Evolutionary conservation across 2,797 vertebrate genomes (phyloP), one percentile per base, ranked within the genome.

Genomic region (Muraenolepis orangiensis): DNA sequence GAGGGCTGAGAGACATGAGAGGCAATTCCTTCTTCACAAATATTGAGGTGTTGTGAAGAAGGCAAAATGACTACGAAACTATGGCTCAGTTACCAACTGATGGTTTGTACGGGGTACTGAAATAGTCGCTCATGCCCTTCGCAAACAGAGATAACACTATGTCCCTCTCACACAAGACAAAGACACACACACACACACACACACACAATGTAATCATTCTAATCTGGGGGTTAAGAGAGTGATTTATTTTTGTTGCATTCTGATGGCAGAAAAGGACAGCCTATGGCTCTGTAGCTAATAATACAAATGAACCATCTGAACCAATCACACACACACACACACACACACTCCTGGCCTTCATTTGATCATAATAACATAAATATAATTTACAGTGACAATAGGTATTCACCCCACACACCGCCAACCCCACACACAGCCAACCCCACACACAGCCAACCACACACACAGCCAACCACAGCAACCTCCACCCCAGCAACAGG

Each of bases 201-300:
- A 34, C 3, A 34, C 32, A 34, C 8, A n/a, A n/a, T 57, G 20
- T 75, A 78, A 71, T 84, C 86, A 78, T 42, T 86, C 74, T 70
- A 84, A 34, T 57, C 64, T 14, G 16, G 71, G 71, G 68, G 74
- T 77, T 85, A 84, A 84, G 86, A 80, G 42, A 72, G 23, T 76
- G 0, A 88, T 88, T 88, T 88, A 89, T 90, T 85, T 89, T 73
- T 73, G 80, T 85, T 81, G 29, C 73, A 73, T 57, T 42, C 75
- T 72, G 72, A 32, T 74, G 64, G 73, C 72, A 78, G 84, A 85
- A 78, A 79, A 81, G 77, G 76, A 84, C 74, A 74, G 75, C 80
- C 76, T 79, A 77, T 66, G 79, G 74, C 74, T 72, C 40, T 14
- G 72, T 70, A 76, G 79, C 83, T 88, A 88, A 87, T 88, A 89